Evolutionary conservation across 2,797 vertebrate species (phyloP), one percentile per base, ranked within the genome.

Genomic region (Cygnus olor): DNA sequence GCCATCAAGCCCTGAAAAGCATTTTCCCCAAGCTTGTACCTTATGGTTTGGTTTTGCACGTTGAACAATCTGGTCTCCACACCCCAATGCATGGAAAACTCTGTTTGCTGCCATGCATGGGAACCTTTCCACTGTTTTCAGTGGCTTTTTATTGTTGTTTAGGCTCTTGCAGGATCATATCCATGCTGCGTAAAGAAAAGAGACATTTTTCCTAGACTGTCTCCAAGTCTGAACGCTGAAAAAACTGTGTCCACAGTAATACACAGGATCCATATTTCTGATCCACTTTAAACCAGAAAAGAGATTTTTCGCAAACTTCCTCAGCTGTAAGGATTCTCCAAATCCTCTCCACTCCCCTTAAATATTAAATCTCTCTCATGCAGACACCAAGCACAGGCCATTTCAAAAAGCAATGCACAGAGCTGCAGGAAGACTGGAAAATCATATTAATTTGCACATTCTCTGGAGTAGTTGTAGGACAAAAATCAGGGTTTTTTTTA

Each of bases 271-370:
- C 71, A 28, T 28, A 82, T 66, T 94, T 90, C 83, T 57, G n/a
- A 85, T 83, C 71, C 87, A n/a, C 82, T 96, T 92, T 89, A 85
- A 95, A 87, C 64, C 65, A 58, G 76, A 87, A 57, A 90, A 77
- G 64, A 86, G 65, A 53, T 87, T 93, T 93, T 91, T 80, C 86
- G 38, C 81, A 69, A 65, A 80, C 38, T 71, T 85, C 49, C 28
- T 74, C 69, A 64, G 78, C 57, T 92, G 7, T 82, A 88, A 92
- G 84, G 61, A 78, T 83, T 94, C 89, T 74, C 71, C 72, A 89
- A 88, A 95, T 83, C 85, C 79, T 88, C 45, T 91, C 76, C 80
- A 22, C 77, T 91, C 51, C 42, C 42, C 77, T 74, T 85, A 94
- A 86, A 84, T 71, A 80, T 84, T 78, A 88, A 92, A 93, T 85